phyloP scores from a whole-genome alignment of 2,113 vertebrate genomes.

The Eretmochelys imbricata region DNA sequence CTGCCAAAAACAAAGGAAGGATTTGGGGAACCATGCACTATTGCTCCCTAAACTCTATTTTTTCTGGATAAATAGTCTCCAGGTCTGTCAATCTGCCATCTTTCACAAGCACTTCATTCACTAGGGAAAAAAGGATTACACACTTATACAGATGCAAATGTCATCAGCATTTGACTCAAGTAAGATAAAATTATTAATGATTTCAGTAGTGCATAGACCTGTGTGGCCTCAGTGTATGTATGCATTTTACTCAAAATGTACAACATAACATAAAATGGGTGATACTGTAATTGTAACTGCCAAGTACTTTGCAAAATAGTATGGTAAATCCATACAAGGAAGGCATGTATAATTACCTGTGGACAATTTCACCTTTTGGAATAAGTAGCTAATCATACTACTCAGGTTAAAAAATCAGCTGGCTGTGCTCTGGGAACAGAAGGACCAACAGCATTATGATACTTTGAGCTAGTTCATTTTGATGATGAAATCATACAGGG shows the following conservation, averaged over 20 bases:
- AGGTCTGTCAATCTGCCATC: neutral
- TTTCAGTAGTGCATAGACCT: neutral
- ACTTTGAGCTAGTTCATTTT: neutral
- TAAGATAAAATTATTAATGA: neutral
- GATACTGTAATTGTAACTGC: neutral
- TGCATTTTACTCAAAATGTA: neutral
- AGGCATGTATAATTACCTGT: too few species aligned
- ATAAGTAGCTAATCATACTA: neutral
- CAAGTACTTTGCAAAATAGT: neutral
- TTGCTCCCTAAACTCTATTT: rapidly evolving
- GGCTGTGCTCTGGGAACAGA: neutral
- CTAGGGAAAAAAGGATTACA: neutral
- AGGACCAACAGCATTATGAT: neutral
- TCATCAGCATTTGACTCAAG: neutral
- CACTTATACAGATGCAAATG: neutral
- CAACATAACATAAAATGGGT: neutral
- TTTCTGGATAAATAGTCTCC: neutral
- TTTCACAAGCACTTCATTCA: neutral
- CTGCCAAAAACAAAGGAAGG: neutral
- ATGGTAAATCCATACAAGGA: too few species aligned
- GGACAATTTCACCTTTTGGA: neutral
- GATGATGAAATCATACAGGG: neutral
- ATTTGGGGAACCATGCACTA: neutral
- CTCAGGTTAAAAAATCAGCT: neutral
- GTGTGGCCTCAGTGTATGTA: neutral